Evolutionary conservation across 2,888 invertebrate species (phyloP).

Genomic region (Incurvaria masculella): DNA sequence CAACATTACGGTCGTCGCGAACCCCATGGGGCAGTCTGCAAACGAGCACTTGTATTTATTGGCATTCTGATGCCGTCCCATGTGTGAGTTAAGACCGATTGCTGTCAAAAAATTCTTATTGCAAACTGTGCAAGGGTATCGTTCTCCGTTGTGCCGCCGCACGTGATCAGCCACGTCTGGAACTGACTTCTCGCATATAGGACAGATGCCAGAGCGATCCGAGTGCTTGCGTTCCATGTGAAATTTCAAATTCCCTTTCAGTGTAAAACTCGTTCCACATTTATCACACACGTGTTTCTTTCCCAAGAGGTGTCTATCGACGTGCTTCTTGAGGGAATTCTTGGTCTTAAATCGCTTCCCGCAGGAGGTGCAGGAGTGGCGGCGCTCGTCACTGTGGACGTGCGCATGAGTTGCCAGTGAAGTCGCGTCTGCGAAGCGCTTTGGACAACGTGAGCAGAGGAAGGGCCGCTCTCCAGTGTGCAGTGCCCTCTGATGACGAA

Average conservation of each 20-base stretch:
- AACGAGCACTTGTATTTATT: slow-evolving; percentile 8
- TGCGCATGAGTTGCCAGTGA: background rate
- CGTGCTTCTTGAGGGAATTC: background rate
- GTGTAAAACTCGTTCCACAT: slow-evolving; percentile 8
- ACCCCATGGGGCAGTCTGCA: slow-evolving; percentile 10
- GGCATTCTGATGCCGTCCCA: slow-evolving; percentile 10
- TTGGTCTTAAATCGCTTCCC: background rate
- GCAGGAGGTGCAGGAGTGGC: background rate
- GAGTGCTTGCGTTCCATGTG: slow-evolving; percentile 14
- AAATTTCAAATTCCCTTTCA: slow-evolving; percentile 13
- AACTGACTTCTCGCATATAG: background rate
- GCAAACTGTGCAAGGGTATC: slow-evolving; percentile 13
- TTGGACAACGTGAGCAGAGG: background rate
- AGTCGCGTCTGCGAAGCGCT: background rate
- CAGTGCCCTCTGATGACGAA: too few relatives aligned
- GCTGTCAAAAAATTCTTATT: slow-evolving; percentile 8
- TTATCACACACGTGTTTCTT: background rate
- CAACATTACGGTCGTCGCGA: slow-evolving; percentile 11
- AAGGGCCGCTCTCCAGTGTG: slow-evolving; percentile 1
- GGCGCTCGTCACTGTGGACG: slow-evolving; percentile 1
- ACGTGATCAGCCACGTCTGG: slow-evolving; percentile 3
- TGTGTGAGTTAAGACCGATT: slow-evolving; percentile 9
- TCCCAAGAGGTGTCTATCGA: background rate
- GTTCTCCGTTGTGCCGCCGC: slow-evolving; percentile 10
- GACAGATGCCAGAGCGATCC: slow-evolving; percentile 8